Evolutionary conservation across 2,113 vertebrate genomes (phyloP).

Genomic region (Ochotona curzoniae): DNA sequence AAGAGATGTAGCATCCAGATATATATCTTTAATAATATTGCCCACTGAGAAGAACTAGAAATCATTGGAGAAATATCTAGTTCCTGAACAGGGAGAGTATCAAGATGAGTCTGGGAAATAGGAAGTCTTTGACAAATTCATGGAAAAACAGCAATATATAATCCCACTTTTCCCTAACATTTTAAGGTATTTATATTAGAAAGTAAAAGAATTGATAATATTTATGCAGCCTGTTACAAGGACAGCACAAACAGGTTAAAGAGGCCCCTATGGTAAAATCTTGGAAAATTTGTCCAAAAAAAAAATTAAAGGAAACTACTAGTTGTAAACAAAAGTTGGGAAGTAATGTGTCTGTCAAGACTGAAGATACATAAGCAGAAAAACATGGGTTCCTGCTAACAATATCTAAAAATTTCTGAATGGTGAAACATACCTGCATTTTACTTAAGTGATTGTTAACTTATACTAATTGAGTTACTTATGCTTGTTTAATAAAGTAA

Average conservation of each 20-base stretch:
- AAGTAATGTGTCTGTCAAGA: neutral
- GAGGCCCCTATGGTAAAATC: neutral
- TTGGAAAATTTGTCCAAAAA: neutral
- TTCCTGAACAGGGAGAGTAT: neutral
- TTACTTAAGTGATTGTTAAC: neutral
- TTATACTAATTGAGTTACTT: constrained; percentile 2
- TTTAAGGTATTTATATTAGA: neutral
- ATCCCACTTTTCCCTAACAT: too few species aligned
- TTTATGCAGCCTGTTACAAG: neutral
- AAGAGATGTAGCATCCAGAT: neutral
- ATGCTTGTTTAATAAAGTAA: constrained; percentile 14
- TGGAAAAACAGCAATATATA: too few species aligned
- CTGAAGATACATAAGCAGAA: neutral
- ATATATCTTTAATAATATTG: neutral
- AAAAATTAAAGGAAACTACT: neutral
- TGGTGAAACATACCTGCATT: neutral
- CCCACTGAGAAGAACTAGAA: neutral
- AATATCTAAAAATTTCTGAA: neutral
- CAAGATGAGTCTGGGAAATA: neutral
- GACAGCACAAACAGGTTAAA: neutral
- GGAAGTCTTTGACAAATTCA: neutral
- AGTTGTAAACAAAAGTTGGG: neutral
- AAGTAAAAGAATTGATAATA: neutral
- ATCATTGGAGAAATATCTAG: neutral
- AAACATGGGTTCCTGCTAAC: neutral